These are phyloP conservation scores for Sprattus sprattus DNA, from an alignment of 2,113 vertebrate genomes.

Conservation along the genomic window DNA sequence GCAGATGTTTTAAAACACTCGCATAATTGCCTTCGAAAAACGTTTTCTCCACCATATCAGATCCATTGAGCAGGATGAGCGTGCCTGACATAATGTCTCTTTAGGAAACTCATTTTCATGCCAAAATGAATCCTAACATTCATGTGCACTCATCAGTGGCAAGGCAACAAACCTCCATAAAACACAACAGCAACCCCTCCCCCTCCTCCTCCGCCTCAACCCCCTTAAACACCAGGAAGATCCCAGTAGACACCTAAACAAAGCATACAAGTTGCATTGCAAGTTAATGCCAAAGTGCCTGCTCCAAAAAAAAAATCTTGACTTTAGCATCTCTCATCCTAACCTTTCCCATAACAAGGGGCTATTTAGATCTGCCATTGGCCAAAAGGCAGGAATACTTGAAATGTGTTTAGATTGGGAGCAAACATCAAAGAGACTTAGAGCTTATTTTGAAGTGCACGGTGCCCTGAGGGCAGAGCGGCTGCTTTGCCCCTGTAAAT, in stretches of 20 bases:
- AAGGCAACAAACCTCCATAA: slow-evolving; percentile 56
- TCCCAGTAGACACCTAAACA: neutral
- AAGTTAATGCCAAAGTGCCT: neutral
- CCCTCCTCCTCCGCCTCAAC: slow-evolving; percentile 15
- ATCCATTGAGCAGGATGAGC: slow-evolving; percentile 57
- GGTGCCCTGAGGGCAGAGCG: slow-evolving; percentile 65
- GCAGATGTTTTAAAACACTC: slow-evolving; percentile 60
- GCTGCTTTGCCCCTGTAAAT: slow-evolving; percentile 70
- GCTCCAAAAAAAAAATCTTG: neutral
- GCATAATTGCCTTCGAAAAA: slow-evolving; percentile 59
- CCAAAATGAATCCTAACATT: slow-evolving; percentile 52
- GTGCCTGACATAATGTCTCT: slow-evolving; percentile 51
- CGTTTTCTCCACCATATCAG: slow-evolving; percentile 63
- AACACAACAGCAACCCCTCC: slow-evolving; percentile 39
- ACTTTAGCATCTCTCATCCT: slow-evolving; percentile 42
- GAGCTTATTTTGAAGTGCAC: slow-evolving; percentile 77
- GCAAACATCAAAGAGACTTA: slow-evolving; percentile 75
- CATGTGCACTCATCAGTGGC: slow-evolving; percentile 57
- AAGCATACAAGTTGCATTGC: neutral
- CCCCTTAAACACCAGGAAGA: slow-evolving; percentile 51
- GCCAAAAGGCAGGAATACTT: slow-evolving; percentile 71
- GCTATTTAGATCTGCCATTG: slow-evolving; percentile 74
- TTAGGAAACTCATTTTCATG: slow-evolving; percentile 57
- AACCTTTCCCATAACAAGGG: slow-evolving; percentile 59
- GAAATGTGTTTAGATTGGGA: slow-evolving; percentile 75